Percentiles rank a stretch among this genome's conserved stretches.
Evolutionary conservation across 2,113 vertebrate species (phyloP).

Genomic region (Crotalus tigris): DNA sequence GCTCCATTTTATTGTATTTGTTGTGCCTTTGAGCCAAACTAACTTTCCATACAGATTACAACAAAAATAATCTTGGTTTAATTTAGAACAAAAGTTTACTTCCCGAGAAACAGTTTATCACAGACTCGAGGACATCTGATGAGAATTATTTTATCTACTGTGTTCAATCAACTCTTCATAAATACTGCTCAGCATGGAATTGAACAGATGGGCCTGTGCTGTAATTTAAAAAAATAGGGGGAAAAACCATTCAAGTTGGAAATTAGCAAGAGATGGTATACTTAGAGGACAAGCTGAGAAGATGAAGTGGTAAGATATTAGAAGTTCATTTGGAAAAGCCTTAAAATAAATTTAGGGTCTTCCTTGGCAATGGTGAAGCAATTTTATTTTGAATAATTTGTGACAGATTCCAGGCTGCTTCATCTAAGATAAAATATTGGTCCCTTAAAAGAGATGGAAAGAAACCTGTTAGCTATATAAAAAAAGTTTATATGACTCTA

Average conservation of each 20-base stretch:
- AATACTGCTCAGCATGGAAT: not conserved
- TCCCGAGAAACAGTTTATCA: conserved; percentile 23
- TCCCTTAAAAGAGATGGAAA: conserved; percentile 9
- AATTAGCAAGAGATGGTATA: conserved; percentile 2
- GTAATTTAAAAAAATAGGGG: not conserved
- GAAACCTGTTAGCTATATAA: not conserved
- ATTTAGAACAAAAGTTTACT: not conserved
- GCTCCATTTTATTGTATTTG: not conserved
- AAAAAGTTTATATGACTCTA: not conserved
- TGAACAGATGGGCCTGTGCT: not conserved
- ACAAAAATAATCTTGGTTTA: conserved; percentile 7
- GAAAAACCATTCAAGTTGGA: not conserved
- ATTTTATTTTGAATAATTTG: conserved; percentile 15
- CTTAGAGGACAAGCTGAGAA: not conserved
- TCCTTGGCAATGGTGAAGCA: not conserved
- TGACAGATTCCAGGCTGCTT: conserved; percentile 9
- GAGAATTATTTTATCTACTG: conserved; percentile 6
- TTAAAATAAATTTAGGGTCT: not conserved
- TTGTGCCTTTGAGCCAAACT: conserved; percentile 15
- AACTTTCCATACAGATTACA: conserved; percentile 1
- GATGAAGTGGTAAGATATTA: not conserved
- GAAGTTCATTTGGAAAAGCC: conserved; percentile 13
- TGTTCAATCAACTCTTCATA: conserved; percentile 22
- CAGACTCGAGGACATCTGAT: not conserved
- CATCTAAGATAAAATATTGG: not conserved